These are phyloP conservation scores for Melitaea cinxia DNA, from an alignment of 1,140 invertebrate genomes.

Conservation along the genomic window DNA sequence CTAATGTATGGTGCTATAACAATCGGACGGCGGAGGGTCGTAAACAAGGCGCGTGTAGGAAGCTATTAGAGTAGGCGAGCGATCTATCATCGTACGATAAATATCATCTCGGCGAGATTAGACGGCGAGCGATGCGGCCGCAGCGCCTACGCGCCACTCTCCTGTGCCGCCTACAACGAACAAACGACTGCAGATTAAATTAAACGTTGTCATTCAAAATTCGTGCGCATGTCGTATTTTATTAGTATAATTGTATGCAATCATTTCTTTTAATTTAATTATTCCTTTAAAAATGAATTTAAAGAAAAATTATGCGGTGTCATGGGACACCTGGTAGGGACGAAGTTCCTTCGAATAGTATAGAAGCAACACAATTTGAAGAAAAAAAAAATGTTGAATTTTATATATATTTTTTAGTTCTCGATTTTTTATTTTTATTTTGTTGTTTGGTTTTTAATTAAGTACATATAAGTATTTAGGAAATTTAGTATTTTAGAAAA, in stretches of 20 bases:
- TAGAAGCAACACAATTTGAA: no score
- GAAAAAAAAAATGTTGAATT: no score
- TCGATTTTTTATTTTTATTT: no score
- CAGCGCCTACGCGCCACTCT: constrained; percentile 44
- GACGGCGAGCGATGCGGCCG: constrained; percentile 44
- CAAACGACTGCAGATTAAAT: constrained; percentile 24
- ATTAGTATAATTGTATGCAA: neutral
- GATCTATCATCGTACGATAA: constrained; percentile 68
- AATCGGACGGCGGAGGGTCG: constrained; percentile 27
- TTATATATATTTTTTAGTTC: no score
- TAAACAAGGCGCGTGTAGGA: constrained; percentile 38
- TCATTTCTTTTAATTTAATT: neutral
- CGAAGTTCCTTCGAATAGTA: no score
- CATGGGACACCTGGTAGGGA: no score
- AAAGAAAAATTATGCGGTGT: no score
- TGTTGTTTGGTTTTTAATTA: no score
- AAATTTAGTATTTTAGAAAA: no score
- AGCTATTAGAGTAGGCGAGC: constrained; percentile 45
- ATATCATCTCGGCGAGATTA: constrained; percentile 58
- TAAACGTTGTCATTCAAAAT: constrained; percentile 15
- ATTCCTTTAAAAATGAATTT: neutral
- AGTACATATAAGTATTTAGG: no score
- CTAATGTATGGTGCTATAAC: constrained; percentile 24
- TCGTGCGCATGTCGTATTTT: neutral
- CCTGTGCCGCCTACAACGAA: constrained; percentile 37